Base-by-base conservation (phyloP, 2,113 vertebrate genomes). In the Motacilla tschutschensis region DNA sequence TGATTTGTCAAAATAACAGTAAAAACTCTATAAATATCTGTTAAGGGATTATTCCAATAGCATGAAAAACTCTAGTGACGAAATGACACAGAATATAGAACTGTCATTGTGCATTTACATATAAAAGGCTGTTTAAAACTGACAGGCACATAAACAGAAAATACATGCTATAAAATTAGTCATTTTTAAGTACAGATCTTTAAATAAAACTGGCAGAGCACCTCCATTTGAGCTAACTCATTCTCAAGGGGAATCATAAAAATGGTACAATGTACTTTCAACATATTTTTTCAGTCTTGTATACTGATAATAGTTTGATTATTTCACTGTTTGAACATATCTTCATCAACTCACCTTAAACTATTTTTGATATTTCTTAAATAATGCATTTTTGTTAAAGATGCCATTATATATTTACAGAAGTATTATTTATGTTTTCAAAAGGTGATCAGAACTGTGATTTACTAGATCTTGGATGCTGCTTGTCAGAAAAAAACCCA, bases 81-180 rank as follows among this genome's bases (percentile, higher is more conserved):
- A 88, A 94, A 90, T 85, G 79, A 74, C 88, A 86, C 53, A 91
- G 74, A 95, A 84, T 91, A 94, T 84, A 79, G 86, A 93, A 91
- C 70, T 85, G 90, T 85, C 90, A 93, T 47, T 2, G 14, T 1
- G 8, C 25, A 93, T 93, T 94, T 90, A 73, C 90, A 91, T 88
- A 84, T 79, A 91, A 91, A 92, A 93, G 72, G 38, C 84, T 91
- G 51, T 84, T 93, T 91, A 95, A 94, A 93, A 91, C 67, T 86
- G 87, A 92, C 86, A 88, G 89, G 72, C 71, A 91, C 64, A 91
- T 92, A 95, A 95, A 95, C 94, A 94, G 81, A 93, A 92, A 94
- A 94, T 88, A 90, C 43, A 87, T 67, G 72, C 48, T 80, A 90
- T 60, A 93, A 94, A 94, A 93, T 90, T 91, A 91, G 59, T 77